phyloP scores from a whole-genome alignment of 2,888 invertebrate genomes.

The Caenorhabditis plicata region DNA sequence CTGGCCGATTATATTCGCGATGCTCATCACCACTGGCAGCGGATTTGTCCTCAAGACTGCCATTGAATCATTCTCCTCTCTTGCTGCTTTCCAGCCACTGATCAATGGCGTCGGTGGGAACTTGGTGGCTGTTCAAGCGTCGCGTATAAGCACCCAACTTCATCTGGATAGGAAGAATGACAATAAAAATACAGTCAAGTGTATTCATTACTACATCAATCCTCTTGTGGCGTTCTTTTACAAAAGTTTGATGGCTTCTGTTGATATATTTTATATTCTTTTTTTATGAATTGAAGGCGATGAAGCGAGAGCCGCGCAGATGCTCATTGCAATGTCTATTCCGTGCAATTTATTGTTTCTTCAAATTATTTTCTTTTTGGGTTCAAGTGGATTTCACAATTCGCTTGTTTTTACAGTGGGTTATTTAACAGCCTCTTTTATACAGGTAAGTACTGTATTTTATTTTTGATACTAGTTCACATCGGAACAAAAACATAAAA shows the following conservation, averaged over 20 bases:
- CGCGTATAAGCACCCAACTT: conserved; percentile 50
- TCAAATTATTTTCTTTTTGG: conserved; percentile 43
- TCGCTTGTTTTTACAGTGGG: conserved; percentile 34
- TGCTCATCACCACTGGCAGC: conserved; percentile 45
- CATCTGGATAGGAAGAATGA: conserved; percentile 45
- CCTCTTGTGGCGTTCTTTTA: conserved; percentile 35
- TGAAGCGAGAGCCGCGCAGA: conserved; percentile 47
- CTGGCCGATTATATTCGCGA: conserved; percentile 46
- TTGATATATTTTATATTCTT: neutral
- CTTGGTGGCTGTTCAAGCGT: conserved; percentile 55
- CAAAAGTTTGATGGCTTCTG: conserved; percentile 30
- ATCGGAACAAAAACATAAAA: too few relatives aligned
- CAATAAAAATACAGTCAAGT: conserved; percentile 19
- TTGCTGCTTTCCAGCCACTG: conserved; percentile 59
- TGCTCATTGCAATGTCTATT: conserved; percentile 48
- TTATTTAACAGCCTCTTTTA: conserved; percentile 35
- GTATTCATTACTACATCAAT: conserved; percentile 19
- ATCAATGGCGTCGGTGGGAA: conserved; percentile 63
- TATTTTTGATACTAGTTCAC: neutral
- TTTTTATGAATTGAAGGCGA: too few relatives aligned
- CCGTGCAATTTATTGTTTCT: conserved; percentile 55
- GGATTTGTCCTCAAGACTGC: conserved; percentile 55
- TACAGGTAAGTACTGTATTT: conserved; percentile 31
- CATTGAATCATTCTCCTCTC: conserved; percentile 43
- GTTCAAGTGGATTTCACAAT: conserved; percentile 35